A percentile compares a stretch with the other conserved stretches of the same genome.
Evolutionary conservation across 2,888 invertebrate genomes (phyloP).

Genomic region (Polyploca ridens): DNA sequence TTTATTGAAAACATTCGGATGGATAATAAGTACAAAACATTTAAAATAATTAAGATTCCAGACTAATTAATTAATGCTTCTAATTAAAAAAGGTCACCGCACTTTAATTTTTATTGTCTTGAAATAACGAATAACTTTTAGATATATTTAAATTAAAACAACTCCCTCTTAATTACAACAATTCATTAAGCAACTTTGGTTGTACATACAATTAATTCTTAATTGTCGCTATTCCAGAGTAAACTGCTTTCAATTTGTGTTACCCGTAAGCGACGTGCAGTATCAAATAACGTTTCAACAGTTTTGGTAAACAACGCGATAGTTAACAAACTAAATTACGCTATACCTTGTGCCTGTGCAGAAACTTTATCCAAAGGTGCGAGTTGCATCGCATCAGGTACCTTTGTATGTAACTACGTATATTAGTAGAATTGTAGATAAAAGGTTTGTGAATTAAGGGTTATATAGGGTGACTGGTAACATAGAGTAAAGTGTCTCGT

Average conservation of each 20-base stretch:
- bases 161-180: neutral
- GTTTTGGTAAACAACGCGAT: slow-evolving; percentile 1
- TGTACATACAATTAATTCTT: neutral
- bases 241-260: slow-evolving; percentile 6
- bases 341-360: neutral
- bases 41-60: no score
- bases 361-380: neutral
- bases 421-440: neutral
- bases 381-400: no score
- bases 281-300: slow-evolving; percentile 4
- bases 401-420: neutral
- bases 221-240: neutral
- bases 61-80: no score
- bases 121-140: neutral
- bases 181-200: neutral
- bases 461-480: no score
- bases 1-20: no score
- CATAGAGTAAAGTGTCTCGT: no score
- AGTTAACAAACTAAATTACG: neutral
- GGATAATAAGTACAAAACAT: no score
- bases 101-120: neutral
- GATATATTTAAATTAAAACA: neutral
- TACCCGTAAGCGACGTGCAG: neutral
- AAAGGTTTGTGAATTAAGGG: no score
- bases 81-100: no score